phyloP scores from a whole-genome alignment of 2,113 vertebrate species.

The Otus sunia region DNA sequence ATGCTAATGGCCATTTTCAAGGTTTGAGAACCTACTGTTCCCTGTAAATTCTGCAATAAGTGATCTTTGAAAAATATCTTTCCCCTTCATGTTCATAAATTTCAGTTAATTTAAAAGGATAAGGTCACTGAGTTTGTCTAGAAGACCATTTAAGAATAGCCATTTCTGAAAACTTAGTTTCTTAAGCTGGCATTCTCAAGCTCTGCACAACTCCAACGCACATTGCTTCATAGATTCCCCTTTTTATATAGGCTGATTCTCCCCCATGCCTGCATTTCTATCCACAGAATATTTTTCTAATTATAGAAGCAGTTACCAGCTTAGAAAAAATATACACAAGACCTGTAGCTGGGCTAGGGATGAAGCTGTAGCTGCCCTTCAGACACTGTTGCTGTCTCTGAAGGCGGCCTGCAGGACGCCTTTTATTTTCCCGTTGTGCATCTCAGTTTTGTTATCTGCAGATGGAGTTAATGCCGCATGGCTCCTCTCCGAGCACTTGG shows the following conservation, averaged over 20 bases:
- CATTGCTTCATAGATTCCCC: background rate
- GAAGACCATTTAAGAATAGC: background rate
- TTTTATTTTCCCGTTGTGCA: background rate
- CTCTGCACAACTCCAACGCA: background rate
- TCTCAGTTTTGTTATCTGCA: background rate
- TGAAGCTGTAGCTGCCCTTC: background rate
- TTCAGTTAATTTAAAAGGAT: background rate
- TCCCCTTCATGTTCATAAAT: background rate
- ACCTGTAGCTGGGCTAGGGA: background rate
- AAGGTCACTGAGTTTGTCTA: background rate
- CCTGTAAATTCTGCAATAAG: background rate
- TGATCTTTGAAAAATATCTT: constrained; percentile 2
- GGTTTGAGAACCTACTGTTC: constrained; percentile 23
- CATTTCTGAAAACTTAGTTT: background rate
- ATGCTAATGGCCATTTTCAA: background rate
- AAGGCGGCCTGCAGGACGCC: background rate
- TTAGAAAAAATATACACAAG: background rate
- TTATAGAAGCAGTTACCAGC: background rate
- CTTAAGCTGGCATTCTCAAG: background rate
- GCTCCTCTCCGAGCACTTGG: background rate
- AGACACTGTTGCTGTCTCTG: background rate
- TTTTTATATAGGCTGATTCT: background rate
- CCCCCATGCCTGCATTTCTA: background rate
- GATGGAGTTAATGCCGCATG: background rate
- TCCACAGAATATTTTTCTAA: background rate